Evolutionary conservation across 2,888 invertebrate species (phyloP).

Genomic region (Xanthia togata): DNA sequence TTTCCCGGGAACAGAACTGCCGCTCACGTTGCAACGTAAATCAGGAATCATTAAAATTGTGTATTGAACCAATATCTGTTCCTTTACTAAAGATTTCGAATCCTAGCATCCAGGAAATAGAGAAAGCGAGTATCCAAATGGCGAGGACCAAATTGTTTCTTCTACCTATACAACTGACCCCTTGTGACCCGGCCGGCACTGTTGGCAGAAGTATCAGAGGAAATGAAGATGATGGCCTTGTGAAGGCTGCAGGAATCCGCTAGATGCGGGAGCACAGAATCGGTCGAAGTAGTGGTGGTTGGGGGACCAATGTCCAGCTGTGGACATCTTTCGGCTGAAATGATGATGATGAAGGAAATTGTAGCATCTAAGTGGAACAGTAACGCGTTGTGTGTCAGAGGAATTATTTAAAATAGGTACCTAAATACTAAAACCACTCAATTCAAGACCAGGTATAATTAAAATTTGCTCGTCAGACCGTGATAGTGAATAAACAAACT

Average conservation of each 20-base stretch:
- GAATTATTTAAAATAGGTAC: not conserved
- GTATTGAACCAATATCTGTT: not conserved
- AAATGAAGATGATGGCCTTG: not conserved
- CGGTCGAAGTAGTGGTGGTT: too few relatives aligned
- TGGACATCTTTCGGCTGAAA: too few relatives aligned
- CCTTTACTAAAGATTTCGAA: not conserved
- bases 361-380: not conserved
- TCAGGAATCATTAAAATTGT: not conserved
- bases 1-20: not conserved
- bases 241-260: too few relatives aligned
- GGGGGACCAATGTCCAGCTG: too few relatives aligned
- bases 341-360: not conserved
- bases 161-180: not conserved
- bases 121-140: not conserved
- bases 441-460: not conserved
- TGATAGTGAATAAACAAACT: constrained; percentile 2
- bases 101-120: not conserved
- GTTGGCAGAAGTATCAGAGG: not conserved
- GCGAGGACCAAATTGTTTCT: not conserved
- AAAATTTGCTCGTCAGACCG: not conserved
- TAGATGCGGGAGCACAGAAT: too few relatives aligned
- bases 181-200: not conserved
- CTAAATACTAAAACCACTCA: not conserved
- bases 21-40: not conserved
- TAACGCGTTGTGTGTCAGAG: not conserved